Base-by-base conservation (phyloP, 2,113 vertebrate species). In the Psilopsiagon aurifrons region DNA sequence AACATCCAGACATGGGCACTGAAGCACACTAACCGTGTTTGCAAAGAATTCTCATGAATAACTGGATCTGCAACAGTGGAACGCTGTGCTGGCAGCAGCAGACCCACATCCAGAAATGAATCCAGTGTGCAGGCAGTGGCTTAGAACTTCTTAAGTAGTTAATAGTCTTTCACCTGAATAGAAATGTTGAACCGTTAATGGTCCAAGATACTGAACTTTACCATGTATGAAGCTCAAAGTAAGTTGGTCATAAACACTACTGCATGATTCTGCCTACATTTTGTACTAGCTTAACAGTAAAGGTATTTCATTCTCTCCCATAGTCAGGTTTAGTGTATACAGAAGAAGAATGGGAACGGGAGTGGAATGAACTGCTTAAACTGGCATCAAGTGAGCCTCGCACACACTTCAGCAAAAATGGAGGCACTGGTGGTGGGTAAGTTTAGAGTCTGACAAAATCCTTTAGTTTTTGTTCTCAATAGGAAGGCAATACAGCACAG, bases 261-360 rank as follows among this genome's bases (percentile, higher is more conserved):
- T 43, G 0, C 28, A 37, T 54, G 44, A 17, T 13, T 29, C 3
- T 64, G 66, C 27, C 57, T 37, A 1, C 5, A 0, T 4, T 39
- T 71, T 44, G 35, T 68, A 59, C 3, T 17, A 64, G 63, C 52
- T 11, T 27, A 11, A n/a, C 7, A 0, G 2, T 78, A 71, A 91
- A 70, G 24, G 52, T 33, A 0, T 57, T 47, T 52, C 71, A 47
- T 70, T 92, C 16, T 95, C 89, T 87, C 91, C 85, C 95, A 59
- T 76, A 99, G 99, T 99, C 99, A 52, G 99, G 99, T 43, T 97
- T 99, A 97, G 98, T 99, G 94, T 99, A 99, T 94, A 99, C 99
- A 0, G 99, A 99, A 88, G 99, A 99, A 70, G 99, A 99, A 71
- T 99, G 99, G 99, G 99, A 99, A 93, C 97, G 98, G 11, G 99